phyloP scores from a whole-genome alignment of 2,113 vertebrate genomes.

The Apodemus sylvaticus region DNA sequence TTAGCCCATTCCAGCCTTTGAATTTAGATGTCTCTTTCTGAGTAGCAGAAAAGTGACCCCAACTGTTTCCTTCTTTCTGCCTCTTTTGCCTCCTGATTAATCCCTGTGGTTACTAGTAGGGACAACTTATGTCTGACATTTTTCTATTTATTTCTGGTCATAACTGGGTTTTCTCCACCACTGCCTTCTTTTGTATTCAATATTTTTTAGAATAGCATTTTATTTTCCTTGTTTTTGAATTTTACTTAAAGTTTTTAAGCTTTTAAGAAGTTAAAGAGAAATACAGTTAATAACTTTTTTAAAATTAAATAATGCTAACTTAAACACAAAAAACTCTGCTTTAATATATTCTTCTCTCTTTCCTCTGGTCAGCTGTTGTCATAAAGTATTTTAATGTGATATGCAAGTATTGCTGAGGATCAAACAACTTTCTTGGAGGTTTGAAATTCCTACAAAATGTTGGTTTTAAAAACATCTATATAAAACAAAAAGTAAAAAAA shows the following conservation, averaged over 20 bases:
- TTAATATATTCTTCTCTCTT: neutral
- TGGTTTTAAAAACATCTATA: neutral
- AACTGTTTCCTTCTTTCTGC: neutral
- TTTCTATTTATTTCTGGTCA: neutral
- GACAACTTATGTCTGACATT: neutral
- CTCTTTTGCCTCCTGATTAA: neutral
- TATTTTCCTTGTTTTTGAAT: neutral
- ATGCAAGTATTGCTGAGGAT: neutral
- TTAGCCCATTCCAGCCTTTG: neutral
- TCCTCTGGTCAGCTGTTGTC: neutral
- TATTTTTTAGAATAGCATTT: neutral
- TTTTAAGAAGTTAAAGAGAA: neutral
- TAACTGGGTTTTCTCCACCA: neutral
- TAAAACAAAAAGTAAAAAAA: neutral
- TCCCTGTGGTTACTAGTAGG: neutral
- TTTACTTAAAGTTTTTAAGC: neutral
- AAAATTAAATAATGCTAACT: neutral
- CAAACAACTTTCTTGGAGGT: neutral
- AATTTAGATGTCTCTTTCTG: neutral
- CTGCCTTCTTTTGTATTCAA: neutral
- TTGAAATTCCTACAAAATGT: constrained; percentile 35
- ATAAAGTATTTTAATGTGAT: neutral
- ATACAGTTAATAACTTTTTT: neutral
- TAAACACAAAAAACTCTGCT: constrained; percentile 3
- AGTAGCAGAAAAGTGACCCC: neutral